Base-by-base conservation (phyloP, 2,797 vertebrate species). In the Clarias laeviceps region DNA sequence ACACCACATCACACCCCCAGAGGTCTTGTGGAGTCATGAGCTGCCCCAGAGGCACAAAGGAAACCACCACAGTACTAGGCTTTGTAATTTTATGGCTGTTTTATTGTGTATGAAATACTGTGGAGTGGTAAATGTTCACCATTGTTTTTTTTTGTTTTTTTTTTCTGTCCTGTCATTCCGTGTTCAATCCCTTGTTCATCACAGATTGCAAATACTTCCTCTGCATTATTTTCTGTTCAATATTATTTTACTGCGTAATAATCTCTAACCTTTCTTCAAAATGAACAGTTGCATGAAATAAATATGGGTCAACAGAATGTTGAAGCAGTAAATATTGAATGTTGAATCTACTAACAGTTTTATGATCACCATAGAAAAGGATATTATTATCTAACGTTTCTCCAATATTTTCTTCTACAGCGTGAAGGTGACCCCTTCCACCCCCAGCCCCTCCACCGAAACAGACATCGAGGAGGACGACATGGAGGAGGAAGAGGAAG, bases 361-460 rank as follows among this genome's bases (percentile, higher is more conserved):
- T 5, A 20, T 74, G 18, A 57, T 57, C 54, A 34, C 5, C 18
- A 34, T 40, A 40, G 12, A n/a, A 27, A 50, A 11, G 2, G 29
- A 80, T 50, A 27, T n/a, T 1, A 18, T 79, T 27, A 17, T 73
- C 5, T 22, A 27, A 50, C 17, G 9, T 64, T 40, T 27, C 1
- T 0, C 59, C 22, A 5, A 15, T 17, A 17, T 73, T 45, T 74
- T 18, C 72, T 56, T n/a, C 29, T 68, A 18, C 91, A 96, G 95
- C 7, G 88, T 89, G 70, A 96, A 94, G 92, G 89, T 93, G 82
- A 91, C 76, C 0, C 89, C 88, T 7, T 89, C 94, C 56, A 93
- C 93, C 6, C 91, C 93, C 0, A 95, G 92, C 88, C 94, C 94
- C 59, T 94, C 94, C 14, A 91, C 93, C 0, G 93, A 94, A 78